Evolutionary conservation across 1,140 invertebrate species (phyloP).

Genomic region (Leptonema lineaticorne): DNA sequence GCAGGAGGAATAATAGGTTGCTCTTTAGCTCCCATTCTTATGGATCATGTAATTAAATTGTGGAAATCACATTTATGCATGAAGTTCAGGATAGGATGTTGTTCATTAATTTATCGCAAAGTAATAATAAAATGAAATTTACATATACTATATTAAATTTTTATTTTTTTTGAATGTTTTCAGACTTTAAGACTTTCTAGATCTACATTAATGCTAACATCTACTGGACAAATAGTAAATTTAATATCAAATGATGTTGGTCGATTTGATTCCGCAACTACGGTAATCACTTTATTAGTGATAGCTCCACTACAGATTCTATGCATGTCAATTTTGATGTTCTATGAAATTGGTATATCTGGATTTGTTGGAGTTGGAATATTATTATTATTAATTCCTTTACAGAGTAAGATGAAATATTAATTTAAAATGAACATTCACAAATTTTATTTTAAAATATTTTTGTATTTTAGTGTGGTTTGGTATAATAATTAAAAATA

Average conservation of each 20-base stretch:
- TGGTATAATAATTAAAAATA: constrained; percentile 39
- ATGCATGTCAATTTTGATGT: constrained; percentile 61
- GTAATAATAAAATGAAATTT: constrained; percentile 2
- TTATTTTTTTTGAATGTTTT: constrained; percentile 27
- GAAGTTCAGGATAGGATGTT: constrained; percentile 49
- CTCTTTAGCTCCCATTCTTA: constrained; percentile 47
- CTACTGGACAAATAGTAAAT: constrained; percentile 70
- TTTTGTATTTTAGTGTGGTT: constrained; percentile 41
- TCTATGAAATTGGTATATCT: constrained; percentile 56
- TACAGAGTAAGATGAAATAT: constrained; percentile 31
- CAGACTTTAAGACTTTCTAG: constrained; percentile 55
- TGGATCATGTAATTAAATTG: constrained; percentile 64
- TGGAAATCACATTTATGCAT: constrained; percentile 52
- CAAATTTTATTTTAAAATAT: background rate
- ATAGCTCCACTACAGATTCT: constrained; percentile 63
- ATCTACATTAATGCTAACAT: constrained; percentile 61
- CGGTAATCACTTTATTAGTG: constrained; percentile 55
- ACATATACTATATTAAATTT: background rate
- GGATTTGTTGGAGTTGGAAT: constrained; percentile 47
- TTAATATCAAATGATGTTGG: constrained; percentile 68
- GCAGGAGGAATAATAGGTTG: constrained; percentile 43
- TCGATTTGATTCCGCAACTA: constrained; percentile 52
- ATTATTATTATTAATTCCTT: constrained; percentile 28
- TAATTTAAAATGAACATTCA: background rate
- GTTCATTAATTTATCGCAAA: constrained; percentile 49